phyloP scores from a whole-genome alignment of 2,797 vertebrate genomes.

The Toxotes lorentzi region DNA sequence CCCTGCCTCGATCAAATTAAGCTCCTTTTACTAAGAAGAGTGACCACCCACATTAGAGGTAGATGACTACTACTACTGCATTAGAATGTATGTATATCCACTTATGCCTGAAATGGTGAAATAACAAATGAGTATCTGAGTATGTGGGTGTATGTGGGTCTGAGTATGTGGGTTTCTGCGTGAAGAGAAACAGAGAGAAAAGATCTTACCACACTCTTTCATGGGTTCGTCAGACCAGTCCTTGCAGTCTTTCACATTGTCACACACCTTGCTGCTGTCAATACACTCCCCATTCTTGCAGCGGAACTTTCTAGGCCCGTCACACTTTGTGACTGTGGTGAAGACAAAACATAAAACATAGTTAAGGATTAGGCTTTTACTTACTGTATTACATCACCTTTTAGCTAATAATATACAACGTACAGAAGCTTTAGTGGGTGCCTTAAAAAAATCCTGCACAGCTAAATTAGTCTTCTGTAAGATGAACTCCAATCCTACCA shows the following conservation, averaged over 20 bases:
- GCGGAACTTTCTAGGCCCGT: constrained; percentile 92
- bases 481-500: not conserved
- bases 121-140: constrained; percentile 21
- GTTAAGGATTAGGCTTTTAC: not conserved
- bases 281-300: constrained; percentile 98
- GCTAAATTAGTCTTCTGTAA: not conserved
- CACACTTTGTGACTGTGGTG: constrained; percentile 91
- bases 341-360: constrained; percentile 26
- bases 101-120: constrained; percentile 22
- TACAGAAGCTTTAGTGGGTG: not conserved
- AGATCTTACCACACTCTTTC: constrained; percentile 93
- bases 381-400: not conserved
- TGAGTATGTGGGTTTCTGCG: constrained; percentile 15
- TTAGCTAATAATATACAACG: not conserved
- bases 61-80: constrained; percentile 30
- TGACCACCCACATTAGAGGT: constrained; percentile 59
- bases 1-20: constrained; percentile 70
- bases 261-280: constrained; percentile 94
- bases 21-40: constrained; percentile 44
- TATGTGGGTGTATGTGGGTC: constrained; percentile 7
- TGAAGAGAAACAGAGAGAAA: constrained; percentile 1
- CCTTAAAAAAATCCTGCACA: not conserved
- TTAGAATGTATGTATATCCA: not conserved
- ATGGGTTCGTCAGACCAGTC: constrained; percentile 97
- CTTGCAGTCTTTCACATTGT: constrained; percentile 94